These are phyloP conservation scores for Tamandua tetradactyla DNA, from an alignment of 2,797 vertebrate genomes.

Conservation along the genomic window DNA sequence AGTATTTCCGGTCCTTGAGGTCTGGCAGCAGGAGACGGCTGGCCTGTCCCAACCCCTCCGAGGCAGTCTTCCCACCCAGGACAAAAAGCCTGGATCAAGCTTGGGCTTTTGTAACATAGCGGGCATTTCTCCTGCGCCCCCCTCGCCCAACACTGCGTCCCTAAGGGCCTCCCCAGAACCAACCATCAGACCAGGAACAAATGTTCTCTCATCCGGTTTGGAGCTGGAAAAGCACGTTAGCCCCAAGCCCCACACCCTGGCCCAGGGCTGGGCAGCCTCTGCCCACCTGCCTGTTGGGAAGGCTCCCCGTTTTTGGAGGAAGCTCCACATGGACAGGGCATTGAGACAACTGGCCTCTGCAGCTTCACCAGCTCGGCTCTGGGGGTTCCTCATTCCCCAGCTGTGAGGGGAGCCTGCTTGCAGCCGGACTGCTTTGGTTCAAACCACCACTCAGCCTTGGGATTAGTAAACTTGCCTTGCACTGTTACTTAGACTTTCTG, in stretches of 20 bases:
- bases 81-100: neutral
- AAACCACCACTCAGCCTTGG: neutral
- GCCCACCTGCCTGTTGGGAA: neutral
- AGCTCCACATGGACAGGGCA: neutral
- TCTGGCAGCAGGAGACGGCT: neutral
- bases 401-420: neutral
- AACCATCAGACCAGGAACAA: neutral
- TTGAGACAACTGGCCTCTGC: neutral
- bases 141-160: accelerated
- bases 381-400: neutral
- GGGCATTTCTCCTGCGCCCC: neutral
- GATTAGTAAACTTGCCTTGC: neutral
- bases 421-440: neutral
- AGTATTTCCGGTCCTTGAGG: neutral
- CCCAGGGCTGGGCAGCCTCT: neutral
- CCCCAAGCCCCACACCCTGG: too few species aligned
- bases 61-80: neutral
- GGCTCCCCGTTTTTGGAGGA: neutral
- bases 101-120: neutral
- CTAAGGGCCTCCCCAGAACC: neutral
- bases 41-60: neutral
- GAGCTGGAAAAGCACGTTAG: neutral
- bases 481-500: neutral
- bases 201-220: neutral
- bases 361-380: neutral